Evolutionary conservation across 2,888 invertebrate genomes (phyloP).

Genomic region (Pristionchus mayeri): DNA sequence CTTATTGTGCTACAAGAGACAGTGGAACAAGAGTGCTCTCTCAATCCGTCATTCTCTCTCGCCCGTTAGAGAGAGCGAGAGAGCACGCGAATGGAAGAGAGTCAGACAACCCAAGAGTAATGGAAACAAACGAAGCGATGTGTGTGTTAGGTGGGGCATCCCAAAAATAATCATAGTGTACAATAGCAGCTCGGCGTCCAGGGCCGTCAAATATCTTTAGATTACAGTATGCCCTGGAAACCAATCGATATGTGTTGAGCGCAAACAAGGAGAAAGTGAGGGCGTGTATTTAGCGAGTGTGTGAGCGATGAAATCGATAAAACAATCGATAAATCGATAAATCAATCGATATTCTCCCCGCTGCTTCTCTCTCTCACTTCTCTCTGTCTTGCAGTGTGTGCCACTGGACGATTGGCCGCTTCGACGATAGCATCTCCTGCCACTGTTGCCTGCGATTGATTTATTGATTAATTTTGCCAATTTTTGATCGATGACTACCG

Average conservation of each 20-base stretch:
- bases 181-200: background rate
- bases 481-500: no score
- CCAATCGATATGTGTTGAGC: background rate
- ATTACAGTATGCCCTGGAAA: background rate
- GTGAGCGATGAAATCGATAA: background rate
- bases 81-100: background rate
- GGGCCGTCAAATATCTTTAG: background rate
- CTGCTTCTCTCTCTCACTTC: slow-evolving; percentile 52
- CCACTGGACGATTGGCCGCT: slow-evolving; percentile 75
- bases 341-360: slow-evolving; percentile 19
- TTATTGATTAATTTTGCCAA: no score
- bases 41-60: background rate
- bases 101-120: slow-evolving; percentile 13
- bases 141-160: slow-evolving; percentile 5
- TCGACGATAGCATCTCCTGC: slow-evolving; percentile 74
- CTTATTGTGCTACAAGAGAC: slow-evolving; percentile 18
- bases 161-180: background rate
- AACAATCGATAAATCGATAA: background rate
- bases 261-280: background rate
- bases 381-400: slow-evolving; percentile 73
- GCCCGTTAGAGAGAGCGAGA: background rate
- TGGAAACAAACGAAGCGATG: slow-evolving; percentile 34
- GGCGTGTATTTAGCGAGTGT: background rate
- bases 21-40: background rate
- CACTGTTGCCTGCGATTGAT: slow-evolving; percentile 68